A percentile compares a stretch with the other conserved stretches of the same genome.
Conservation (phyloP, 1,140 invertebrate species). For the Bombus waltoni region DNA sequence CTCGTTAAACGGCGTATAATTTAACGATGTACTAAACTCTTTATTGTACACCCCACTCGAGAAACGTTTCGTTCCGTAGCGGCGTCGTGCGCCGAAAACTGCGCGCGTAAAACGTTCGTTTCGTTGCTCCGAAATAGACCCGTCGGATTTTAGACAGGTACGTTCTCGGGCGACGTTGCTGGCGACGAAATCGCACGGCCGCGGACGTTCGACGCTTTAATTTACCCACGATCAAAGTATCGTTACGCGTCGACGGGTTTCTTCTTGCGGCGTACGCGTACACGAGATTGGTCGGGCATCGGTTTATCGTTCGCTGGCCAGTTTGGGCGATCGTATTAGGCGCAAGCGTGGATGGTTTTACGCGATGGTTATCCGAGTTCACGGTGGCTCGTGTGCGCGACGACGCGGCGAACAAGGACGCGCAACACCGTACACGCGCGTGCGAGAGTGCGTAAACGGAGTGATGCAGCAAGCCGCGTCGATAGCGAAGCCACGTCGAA, state of each 20-base stretch:
- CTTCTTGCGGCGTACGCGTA: no score
- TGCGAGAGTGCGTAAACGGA: not conserved
- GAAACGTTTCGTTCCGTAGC: not conserved
- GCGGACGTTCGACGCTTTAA: not conserved
- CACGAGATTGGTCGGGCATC: no score
- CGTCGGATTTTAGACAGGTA: no score
- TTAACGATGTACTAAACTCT: constrained; percentile 32
- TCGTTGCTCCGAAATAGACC: no score
- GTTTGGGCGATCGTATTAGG: constrained; percentile 9
- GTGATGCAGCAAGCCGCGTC: no score
- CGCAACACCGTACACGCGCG: not conserved
- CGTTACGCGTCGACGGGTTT: not conserved
- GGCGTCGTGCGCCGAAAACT: not conserved
- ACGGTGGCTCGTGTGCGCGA: not conserved
- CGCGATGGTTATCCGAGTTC: constrained; percentile 47
- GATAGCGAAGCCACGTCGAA: not conserved
- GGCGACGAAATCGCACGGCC: no score
- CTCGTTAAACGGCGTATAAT: constrained; percentile 19
- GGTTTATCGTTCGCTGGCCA: constrained; percentile 27
- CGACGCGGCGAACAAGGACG: not conserved
- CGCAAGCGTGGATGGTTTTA: not conserved
- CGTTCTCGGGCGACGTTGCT: no score
- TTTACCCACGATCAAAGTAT: not conserved
- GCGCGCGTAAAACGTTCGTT: not conserved
- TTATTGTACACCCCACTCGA: not conserved